A percentile compares a stretch with the other conserved stretches of the same genome.
Conservation (phyloP, 1,140 invertebrate genomes). For the Diorhabda elongata region DNA sequence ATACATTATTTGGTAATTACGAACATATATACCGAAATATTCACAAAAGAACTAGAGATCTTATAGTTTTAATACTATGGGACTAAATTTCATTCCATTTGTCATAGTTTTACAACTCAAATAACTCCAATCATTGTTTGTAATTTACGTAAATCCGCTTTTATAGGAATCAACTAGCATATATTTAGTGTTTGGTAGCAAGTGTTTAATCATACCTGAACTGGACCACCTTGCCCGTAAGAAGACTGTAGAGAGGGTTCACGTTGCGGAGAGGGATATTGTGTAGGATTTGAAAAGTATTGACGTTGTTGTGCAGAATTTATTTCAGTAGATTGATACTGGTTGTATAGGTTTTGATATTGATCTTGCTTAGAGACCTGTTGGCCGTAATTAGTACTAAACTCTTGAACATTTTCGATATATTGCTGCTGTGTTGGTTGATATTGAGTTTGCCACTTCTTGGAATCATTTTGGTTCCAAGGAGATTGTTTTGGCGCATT, state of each 20-base stretch:
- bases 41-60: no score
- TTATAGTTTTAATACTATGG: no score
- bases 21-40: no score
- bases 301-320: conserved; percentile 42
- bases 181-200: conserved; percentile 22
- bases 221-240: background rate
- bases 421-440: conserved; percentile 29
- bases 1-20: no score
- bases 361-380: conserved; percentile 5
- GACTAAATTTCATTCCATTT: no score
- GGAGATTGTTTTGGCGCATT: conserved; percentile 28
- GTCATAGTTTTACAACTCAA: no score
- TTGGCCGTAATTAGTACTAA: conserved; percentile 20
- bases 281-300: conserved; percentile 33
- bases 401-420: conserved; percentile 34
- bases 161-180: conserved; percentile 9
- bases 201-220: conserved; percentile 19
- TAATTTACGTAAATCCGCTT: no score
- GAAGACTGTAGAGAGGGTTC: background rate
- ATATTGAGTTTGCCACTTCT: conserved; percentile 27
- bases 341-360: conserved; percentile 22
- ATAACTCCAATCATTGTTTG: no score
- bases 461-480: conserved; percentile 17
- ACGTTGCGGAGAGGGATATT: conserved; percentile 17
- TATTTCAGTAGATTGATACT: conserved; percentile 35